A percentile compares a stretch with the other conserved stretches of the same genome.
These are phyloP conservation scores for Campylorhamphus procurvoides DNA, from an alignment of 2,113 vertebrate species.

Conservation along the genomic window DNA sequence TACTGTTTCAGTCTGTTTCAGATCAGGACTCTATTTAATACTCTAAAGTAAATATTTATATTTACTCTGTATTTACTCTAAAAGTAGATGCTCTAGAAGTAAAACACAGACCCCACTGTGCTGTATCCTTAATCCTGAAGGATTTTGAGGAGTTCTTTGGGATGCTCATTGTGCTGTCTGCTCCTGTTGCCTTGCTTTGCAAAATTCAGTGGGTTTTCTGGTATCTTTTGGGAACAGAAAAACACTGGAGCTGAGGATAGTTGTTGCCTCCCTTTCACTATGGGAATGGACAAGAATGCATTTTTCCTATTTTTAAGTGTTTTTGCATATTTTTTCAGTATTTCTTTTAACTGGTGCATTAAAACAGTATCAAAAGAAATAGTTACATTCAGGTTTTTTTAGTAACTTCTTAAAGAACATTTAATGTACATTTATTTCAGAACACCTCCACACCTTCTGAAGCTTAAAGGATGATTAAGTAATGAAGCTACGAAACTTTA, in stretches of 20 bases:
- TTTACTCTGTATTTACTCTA: too few species aligned
- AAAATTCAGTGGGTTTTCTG: background rate
- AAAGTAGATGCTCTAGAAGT: too few species aligned
- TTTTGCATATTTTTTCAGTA: background rate
- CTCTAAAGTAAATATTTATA: too few species aligned
- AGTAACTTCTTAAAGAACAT: background rate
- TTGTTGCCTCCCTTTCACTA: background rate
- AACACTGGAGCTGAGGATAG: background rate
- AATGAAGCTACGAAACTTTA: background rate
- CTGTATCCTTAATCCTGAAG: background rate
- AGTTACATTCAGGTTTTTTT: background rate
- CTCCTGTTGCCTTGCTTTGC: background rate
- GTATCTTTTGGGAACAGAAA: background rate
- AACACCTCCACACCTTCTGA: background rate
- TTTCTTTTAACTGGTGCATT: background rate
- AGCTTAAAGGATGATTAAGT: background rate
- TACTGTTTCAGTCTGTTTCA: background rate
- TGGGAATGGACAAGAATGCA: background rate
- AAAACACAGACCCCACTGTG: background rate
- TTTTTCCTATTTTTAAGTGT: background rate
- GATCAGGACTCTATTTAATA: background rate
- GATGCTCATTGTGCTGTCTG: background rate
- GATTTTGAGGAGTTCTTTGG: background rate
- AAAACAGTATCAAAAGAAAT: background rate
- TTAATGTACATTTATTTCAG: background rate